Percentiles rank a stretch among this genome's conserved stretches.
Evolutionary conservation across 2,113 vertebrate genomes (phyloP).

Genomic region (Ancistrus triradiatus): DNA sequence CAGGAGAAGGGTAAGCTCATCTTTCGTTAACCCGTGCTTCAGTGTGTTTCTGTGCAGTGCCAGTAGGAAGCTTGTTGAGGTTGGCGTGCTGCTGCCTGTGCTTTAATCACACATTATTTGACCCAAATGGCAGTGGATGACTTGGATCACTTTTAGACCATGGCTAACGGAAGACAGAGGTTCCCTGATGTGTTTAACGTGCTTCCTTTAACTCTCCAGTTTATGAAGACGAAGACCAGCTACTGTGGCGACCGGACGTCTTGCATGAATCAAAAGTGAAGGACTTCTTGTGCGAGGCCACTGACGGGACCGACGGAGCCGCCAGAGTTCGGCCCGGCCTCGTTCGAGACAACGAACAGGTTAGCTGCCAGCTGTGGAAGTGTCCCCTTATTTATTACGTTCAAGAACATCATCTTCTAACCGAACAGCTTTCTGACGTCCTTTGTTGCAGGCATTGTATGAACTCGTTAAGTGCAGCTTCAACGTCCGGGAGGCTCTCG

Average conservation of each 20-base stretch:
- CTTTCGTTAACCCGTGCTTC: no score
- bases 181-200: neutral
- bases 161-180: no score
- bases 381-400: no score
- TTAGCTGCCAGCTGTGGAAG: constrained; percentile 40
- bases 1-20: constrained; percentile 66
- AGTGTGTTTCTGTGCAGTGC: no score
- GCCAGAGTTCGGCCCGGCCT: constrained; percentile 63
- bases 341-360: constrained; percentile 81
- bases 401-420: no score
- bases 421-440: neutral
- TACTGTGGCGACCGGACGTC: constrained; percentile 78
- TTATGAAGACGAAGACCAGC: constrained; percentile 80
- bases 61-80: no score
- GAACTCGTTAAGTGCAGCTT: constrained; percentile 82
- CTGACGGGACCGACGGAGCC: constrained; percentile 68
- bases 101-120: no score
- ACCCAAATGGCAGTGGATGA: no score
- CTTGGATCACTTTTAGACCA: no score
- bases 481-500: constrained; percentile 74
- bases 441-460: constrained; percentile 72
- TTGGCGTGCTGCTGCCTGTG: no score
- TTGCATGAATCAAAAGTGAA: constrained; percentile 77
- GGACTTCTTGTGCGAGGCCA: constrained; percentile 76
- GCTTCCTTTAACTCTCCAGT: constrained; percentile 53